Conservation (phyloP, 1,140 invertebrate species). For the Thrips palmi region DNA sequence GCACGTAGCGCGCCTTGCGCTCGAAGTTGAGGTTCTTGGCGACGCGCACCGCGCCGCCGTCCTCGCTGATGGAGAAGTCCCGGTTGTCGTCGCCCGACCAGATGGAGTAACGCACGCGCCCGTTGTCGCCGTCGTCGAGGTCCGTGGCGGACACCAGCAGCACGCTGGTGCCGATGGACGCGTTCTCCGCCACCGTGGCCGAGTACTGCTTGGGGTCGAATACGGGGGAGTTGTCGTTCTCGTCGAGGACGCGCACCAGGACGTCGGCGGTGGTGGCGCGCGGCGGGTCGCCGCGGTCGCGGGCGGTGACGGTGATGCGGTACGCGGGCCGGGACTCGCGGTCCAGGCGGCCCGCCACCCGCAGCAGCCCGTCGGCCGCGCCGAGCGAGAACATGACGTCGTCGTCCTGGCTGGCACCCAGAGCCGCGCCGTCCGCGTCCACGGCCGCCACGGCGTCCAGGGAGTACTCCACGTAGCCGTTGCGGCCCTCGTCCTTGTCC, state of each 20-base stretch:
- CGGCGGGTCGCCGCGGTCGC: conserved; percentile 73
- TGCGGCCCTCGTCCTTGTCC: conserved; percentile 83
- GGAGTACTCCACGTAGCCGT: conserved; percentile 81
- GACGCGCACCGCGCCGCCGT: conserved; percentile 71
- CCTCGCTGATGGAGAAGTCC: conserved; percentile 77
- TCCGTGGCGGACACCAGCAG: conserved; percentile 84
- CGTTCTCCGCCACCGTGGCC: conserved; percentile 75
- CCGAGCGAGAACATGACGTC: conserved; percentile 62
- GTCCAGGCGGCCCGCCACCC: conserved; percentile 64
- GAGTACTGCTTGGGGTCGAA: conserved; percentile 80
- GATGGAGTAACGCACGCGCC: conserved; percentile 72
- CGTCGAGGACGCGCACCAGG: conserved; percentile 60
- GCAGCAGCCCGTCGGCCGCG: conserved; percentile 65
- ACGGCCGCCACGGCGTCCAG: conserved; percentile 29
- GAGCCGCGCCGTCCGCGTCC: conserved; percentile 24
- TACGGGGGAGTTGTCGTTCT: conserved; percentile 85
- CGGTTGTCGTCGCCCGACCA: conserved; percentile 75
- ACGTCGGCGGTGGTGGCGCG: conserved; percentile 49
- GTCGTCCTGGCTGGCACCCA: conserved; percentile 31
- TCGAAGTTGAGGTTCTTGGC: conserved; percentile 86
- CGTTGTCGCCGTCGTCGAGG: conserved; percentile 74
- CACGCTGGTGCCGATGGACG: conserved; percentile 78
- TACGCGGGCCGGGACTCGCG: conserved; percentile 70
- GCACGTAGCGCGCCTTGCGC: conserved; percentile 58
- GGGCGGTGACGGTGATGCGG: conserved; percentile 58